Percentiles rank a stretch among this genome's conserved stretches.
phyloP scores from a whole-genome alignment of 2,113 vertebrate genomes.

The Micronycteris hirsuta region DNA sequence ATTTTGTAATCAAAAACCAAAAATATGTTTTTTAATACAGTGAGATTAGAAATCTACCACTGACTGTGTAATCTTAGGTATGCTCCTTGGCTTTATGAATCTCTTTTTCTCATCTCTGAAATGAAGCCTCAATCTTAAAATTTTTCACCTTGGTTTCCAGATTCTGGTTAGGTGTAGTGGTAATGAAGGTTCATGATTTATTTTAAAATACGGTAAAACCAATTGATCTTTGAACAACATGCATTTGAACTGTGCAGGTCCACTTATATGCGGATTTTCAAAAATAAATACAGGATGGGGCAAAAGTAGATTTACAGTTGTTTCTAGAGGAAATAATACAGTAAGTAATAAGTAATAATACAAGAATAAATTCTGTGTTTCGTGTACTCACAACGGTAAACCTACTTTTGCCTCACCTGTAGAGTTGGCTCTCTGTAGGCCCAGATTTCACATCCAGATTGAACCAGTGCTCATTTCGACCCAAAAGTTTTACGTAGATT shows the following conservation, averaged over 20 bases:
- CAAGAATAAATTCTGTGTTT: too few species aligned
- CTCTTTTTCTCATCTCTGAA: not conserved
- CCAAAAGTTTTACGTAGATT: not conserved
- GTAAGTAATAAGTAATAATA: too few species aligned
- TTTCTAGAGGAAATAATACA: too few species aligned
- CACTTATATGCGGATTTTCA: not conserved
- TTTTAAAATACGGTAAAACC: not conserved
- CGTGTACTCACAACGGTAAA: too few species aligned
- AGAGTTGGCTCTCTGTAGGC: not conserved
- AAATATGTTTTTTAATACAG: constrained; percentile 12
- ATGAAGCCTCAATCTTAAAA: not conserved
- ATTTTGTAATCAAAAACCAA: not conserved
- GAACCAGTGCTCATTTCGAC: not conserved
- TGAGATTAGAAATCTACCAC: not conserved
- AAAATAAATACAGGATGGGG: not conserved
- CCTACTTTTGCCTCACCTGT: not conserved
- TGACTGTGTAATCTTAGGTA: not conserved
- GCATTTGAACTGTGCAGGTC: not conserved
- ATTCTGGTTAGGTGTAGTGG: not conserved
- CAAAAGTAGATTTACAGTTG: too few species aligned
- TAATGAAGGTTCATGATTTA: not conserved
- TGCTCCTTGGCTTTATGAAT: not conserved
- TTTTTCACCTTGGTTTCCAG: not conserved
- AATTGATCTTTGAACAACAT: not conserved
- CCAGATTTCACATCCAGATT: not conserved